phyloP scores from a whole-genome alignment of 2,113 vertebrate species.

The Tricholaema leucomelas region DNA sequence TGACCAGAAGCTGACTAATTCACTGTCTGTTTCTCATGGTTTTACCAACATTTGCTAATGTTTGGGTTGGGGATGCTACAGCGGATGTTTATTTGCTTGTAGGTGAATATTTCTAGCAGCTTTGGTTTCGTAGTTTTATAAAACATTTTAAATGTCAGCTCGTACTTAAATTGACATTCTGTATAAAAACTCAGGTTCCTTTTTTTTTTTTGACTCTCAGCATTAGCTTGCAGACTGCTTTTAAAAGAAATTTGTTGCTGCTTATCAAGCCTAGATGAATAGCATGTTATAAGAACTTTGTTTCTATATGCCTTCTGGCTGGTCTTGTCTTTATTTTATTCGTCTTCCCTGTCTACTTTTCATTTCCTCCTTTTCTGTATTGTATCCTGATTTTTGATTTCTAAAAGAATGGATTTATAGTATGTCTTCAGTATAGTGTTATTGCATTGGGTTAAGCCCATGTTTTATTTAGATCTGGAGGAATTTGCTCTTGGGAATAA shows the following conservation, averaged over 20 bases:
- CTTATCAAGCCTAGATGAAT: not conserved
- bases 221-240: not conserved
- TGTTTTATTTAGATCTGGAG: not conserved
- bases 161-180: not conserved
- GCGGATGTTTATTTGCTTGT: not conserved
- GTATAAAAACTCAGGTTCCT: not conserved
- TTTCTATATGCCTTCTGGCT: not conserved
- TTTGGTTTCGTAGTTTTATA: not conserved
- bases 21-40: not conserved
- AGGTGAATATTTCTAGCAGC: not conserved
- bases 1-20: conserved; percentile 7
- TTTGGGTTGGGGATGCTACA: not conserved
- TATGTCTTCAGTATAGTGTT: not conserved
- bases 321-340: not conserved
- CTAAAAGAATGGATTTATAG: not conserved
- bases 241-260: not conserved
- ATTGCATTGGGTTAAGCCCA: not conserved
- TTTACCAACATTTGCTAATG: not conserved
- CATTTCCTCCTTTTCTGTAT: not conserved
- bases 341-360: not conserved
- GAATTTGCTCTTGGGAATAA: not conserved
- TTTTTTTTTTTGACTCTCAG: not conserved
- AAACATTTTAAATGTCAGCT: not conserved
- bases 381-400: not conserved
- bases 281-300: not conserved